phyloP scores from a whole-genome alignment of 2,797 vertebrate species.

The Cirrhinus molitorella region DNA sequence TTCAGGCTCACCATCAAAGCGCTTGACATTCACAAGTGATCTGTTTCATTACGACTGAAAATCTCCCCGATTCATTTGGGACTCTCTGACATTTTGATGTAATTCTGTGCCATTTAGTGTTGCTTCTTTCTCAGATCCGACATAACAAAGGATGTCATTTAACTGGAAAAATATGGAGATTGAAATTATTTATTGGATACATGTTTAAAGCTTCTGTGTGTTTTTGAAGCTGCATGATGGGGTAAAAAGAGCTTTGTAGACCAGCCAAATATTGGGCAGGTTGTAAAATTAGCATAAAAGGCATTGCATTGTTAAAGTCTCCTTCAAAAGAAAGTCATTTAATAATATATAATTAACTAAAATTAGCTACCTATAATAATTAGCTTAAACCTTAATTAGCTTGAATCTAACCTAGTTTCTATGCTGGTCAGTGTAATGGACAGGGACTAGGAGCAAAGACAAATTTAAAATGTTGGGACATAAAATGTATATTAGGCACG shows the following conservation, averaged over 20 bases:
- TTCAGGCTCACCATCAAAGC: constrained; percentile 55
- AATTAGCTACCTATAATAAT: background rate
- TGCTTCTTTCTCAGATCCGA: constrained; percentile 41
- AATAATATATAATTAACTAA: background rate
- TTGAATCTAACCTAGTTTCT: background rate
- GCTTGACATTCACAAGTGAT: constrained; percentile 64
- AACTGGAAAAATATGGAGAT: constrained; percentile 62
- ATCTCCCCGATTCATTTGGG: constrained; percentile 48
- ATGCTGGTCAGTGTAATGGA: background rate
- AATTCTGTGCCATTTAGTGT: constrained; percentile 55
- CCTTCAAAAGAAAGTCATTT: background rate
- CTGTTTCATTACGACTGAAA: constrained; percentile 63
- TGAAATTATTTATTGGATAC: constrained; percentile 23
- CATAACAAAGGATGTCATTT: constrained; percentile 49
- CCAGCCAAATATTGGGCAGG: background rate
- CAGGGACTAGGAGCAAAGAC: background rate
- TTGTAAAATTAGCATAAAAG: constrained; percentile 19
- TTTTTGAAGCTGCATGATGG: background rate
- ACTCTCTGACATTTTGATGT: constrained; percentile 57
- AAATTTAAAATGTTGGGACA: background rate
- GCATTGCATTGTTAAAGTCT: background rate
- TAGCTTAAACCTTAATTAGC: background rate
- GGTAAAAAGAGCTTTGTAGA: background rate
- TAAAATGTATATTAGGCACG: background rate
- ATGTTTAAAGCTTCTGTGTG: constrained; percentile 10